phyloP scores from a whole-genome alignment of 2,797 vertebrate species.

The Notamacropus eugenii region DNA sequence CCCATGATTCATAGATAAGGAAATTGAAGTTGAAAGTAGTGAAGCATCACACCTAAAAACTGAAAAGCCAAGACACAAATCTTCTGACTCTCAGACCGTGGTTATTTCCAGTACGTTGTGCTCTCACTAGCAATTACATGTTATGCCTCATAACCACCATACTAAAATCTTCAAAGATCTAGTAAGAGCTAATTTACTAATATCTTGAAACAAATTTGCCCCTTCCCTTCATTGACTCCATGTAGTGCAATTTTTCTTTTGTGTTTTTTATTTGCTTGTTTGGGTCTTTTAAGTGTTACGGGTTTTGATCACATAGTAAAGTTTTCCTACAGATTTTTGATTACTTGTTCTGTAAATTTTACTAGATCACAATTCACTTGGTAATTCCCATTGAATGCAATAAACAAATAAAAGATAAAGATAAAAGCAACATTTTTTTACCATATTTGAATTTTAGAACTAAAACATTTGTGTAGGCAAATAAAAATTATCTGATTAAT shows the following conservation, averaged over 20 bases:
- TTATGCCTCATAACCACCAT: neutral
- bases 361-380: slow-evolving; percentile 24
- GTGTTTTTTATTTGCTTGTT: neutral
- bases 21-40: neutral
- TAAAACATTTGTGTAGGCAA: slow-evolving; percentile 34
- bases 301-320: neutral
- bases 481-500: neutral
- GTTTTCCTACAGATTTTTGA: neutral
- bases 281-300: neutral
- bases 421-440: slow-evolving; percentile 36
- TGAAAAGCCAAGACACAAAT: neutral
- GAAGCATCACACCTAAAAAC: neutral
- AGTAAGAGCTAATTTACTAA: neutral
- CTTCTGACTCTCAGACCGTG: neutral
- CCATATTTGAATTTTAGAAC: slow-evolving; percentile 30
- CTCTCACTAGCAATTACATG: neutral
- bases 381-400: neutral
- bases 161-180: neutral
- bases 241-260: neutral
- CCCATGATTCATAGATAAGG: neutral
- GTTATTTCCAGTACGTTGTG: neutral
- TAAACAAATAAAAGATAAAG: neutral
- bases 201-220: neutral
- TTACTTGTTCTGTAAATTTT: slow-evolving; percentile 17
- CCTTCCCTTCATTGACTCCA: neutral